phyloP scores from a whole-genome alignment of 2,797 vertebrate species.

The Spinus olivaceus region DNA sequence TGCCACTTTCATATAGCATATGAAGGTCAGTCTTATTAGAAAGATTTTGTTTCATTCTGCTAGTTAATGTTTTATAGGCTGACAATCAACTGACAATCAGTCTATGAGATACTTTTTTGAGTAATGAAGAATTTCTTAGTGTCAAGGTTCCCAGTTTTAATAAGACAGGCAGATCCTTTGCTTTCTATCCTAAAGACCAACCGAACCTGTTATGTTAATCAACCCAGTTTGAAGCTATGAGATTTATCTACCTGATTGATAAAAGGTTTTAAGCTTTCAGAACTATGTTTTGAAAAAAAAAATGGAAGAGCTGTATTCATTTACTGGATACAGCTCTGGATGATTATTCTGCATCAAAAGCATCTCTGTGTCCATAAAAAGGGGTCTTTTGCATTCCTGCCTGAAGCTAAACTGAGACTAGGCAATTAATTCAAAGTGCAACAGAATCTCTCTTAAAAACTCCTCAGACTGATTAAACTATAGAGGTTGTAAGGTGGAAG shows the following conservation, averaged over 20 bases:
- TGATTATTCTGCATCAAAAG: not conserved
- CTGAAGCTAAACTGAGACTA: not conserved
- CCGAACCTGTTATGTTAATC: not conserved
- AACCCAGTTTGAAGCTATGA: not conserved
- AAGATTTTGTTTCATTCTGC: not conserved
- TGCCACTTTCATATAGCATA: not conserved
- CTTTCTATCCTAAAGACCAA: not conserved
- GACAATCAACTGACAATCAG: not conserved
- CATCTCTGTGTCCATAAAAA: not conserved
- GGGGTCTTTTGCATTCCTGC: not conserved
- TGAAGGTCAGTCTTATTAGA: not conserved
- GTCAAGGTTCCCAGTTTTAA: not conserved
- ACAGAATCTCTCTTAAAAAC: not conserved
- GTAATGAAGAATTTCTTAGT: not conserved
- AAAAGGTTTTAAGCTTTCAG: not conserved
- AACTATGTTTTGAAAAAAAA: not conserved
- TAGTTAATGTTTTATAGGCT: not conserved
- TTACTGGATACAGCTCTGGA: not conserved
- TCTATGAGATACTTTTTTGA: not conserved
- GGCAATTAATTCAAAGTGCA: not conserved
- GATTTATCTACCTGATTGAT: not conserved
- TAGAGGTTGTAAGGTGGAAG: not conserved
- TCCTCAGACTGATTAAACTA: not conserved
- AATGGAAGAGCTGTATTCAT: not conserved
- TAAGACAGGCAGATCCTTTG: not conserved